A percentile compares a stretch with the other conserved stretches of the same genome.
Evolutionary conservation across 2,888 invertebrate genomes (phyloP).

Genomic region (Dusona sp.): DNA sequence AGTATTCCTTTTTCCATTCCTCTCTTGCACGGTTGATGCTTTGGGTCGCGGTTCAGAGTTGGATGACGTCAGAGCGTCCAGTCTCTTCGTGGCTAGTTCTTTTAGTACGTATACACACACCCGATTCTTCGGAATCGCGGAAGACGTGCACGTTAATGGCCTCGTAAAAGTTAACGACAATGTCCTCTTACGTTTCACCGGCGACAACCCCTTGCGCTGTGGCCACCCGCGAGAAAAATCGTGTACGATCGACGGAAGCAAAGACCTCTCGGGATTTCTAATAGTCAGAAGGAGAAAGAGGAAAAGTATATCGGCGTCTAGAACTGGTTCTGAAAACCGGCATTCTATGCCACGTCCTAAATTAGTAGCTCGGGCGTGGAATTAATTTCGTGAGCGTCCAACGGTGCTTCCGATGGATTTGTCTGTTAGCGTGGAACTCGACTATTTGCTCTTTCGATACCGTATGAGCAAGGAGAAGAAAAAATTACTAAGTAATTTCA

Average conservation of each 20-base stretch:
- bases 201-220: slow-evolving; percentile 72
- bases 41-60: slow-evolving; percentile 28
- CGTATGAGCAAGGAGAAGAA: slow-evolving; percentile 12
- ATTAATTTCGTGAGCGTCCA: slow-evolving; percentile 79
- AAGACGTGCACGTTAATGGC: slow-evolving; percentile 83
- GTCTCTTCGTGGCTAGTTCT: slow-evolving; percentile 67
- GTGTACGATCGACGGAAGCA: slow-evolving; percentile 43
- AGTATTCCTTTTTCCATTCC: slow-evolving; percentile 51
- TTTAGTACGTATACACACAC: slow-evolving; percentile 25
- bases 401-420: slow-evolving; percentile 68
- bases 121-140: slow-evolving; percentile 77
- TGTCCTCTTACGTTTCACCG: slow-evolving; percentile 82
- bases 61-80: slow-evolving; percentile 82
- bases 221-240: slow-evolving; percentile 60
- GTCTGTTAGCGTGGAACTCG: slow-evolving; percentile 60
- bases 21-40: slow-evolving; percentile 57
- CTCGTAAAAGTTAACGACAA: slow-evolving; percentile 85
- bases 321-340: slow-evolving; percentile 30
- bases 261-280: slow-evolving; percentile 31
- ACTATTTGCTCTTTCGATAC: slow-evolving; percentile 35
- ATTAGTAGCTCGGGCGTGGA: slow-evolving; percentile 82
- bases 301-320: slow-evolving; percentile 43
- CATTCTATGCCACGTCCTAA: slow-evolving; percentile 74
- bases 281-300: slow-evolving; percentile 16
- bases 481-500: slow-evolving; percentile 51